phyloP scores from a whole-genome alignment of 2,888 invertebrate genomes.

The Onchidella celtica region DNA sequence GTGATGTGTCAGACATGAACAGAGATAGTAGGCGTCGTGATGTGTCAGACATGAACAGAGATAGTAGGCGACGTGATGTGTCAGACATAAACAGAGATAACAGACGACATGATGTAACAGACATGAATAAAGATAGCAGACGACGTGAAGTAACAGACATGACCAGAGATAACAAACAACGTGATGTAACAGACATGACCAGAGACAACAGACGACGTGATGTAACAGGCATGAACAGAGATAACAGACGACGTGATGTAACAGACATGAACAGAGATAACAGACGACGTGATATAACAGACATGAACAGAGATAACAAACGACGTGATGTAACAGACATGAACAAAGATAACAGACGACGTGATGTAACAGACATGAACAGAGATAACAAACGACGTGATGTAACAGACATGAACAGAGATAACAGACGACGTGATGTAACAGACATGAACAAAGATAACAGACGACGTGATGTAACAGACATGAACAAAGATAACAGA shows the following conservation, averaged over 20 bases:
- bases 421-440: neutral
- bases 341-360: neutral
- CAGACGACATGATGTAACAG: no score
- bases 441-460: constrained; percentile 3
- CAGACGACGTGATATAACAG: constrained; percentile 3
- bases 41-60: neutral
- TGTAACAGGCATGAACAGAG: neutral
- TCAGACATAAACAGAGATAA: neutral
- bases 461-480: neutral
- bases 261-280: neutral
- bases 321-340: neutral
- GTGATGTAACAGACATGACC: neutral
- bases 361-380: neutral
- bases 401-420: neutral
- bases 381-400: constrained; percentile 5
- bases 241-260: constrained; percentile 12
- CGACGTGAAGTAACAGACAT: neutral
- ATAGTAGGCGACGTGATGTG: neutral
- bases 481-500: constrained; percentile 1
- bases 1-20: neutral
- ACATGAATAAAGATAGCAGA: constrained; percentile 4
- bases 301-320: neutral
- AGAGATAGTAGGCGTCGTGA: constrained; percentile 19
- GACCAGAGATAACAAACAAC: neutral
- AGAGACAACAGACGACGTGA: constrained; percentile 17